Evolutionary conservation across 2,888 invertebrate species (phyloP).

Genomic region (Habroteleia sp.): DNA sequence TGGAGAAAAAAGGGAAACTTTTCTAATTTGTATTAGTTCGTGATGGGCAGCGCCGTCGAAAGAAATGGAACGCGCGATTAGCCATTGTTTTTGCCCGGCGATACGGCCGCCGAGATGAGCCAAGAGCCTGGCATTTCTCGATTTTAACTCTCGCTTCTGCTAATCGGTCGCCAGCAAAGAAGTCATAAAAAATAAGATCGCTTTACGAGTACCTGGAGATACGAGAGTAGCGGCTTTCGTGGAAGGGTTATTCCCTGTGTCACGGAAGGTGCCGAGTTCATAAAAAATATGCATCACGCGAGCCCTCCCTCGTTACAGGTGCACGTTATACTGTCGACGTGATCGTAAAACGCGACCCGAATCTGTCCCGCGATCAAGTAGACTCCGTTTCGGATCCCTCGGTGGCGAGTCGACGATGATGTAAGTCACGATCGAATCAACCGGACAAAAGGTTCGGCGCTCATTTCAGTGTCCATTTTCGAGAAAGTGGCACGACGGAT

Average conservation of each 20-base stretch:
- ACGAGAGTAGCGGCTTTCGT: constrained; percentile 76
- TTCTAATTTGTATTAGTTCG: constrained; percentile 53
- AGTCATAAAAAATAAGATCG: constrained; percentile 77
- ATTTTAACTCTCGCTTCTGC: constrained; percentile 72
- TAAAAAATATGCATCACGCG: constrained; percentile 78
- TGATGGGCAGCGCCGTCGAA: constrained; percentile 43
- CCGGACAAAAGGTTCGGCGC: constrained; percentile 48
- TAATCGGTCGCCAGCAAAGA: constrained; percentile 74
- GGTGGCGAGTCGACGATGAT: constrained; percentile 38
- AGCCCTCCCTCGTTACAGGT: constrained; percentile 69
- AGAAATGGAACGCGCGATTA: constrained; percentile 51
- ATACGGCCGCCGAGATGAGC: constrained; percentile 43
- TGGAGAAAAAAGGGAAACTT: constrained; percentile 28
- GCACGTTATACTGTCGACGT: constrained; percentile 66
- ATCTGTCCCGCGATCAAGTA: constrained; percentile 72
- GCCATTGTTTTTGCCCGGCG: constrained; percentile 54
- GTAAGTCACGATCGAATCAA: constrained; percentile 60
- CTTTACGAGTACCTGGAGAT: constrained; percentile 79
- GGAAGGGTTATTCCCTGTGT: constrained; percentile 76
- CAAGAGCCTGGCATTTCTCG: constrained; percentile 65
- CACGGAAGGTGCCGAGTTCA: constrained; percentile 78
- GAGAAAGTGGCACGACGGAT: constrained; percentile 33
- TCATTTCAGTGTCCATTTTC: constrained; percentile 24
- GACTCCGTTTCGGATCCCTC: constrained; percentile 40
- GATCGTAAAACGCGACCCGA: constrained; percentile 76